These are phyloP conservation scores for Lycopodina hypogea DNA, from an alignment of 37 sponge, comb jelly and placozoan genomes.

Conservation along the genomic window DNA sequence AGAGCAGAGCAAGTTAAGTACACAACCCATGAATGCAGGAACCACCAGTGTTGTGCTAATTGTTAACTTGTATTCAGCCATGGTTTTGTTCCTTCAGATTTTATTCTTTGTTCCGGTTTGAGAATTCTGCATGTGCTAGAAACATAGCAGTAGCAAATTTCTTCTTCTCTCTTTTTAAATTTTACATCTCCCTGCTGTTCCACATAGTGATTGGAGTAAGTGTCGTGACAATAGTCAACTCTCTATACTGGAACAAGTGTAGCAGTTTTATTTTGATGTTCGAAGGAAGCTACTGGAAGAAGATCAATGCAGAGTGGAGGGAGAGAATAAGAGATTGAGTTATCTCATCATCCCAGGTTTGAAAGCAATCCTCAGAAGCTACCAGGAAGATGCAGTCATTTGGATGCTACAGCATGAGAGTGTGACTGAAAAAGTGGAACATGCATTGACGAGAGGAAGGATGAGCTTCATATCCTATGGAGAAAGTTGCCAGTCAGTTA, in stretches of 20 bases:
- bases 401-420: conserved; percentile 79
- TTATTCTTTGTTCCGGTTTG: too few species aligned
- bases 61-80: too few species aligned
- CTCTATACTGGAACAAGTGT: neutral
- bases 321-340: too few species aligned
- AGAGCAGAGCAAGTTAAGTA: too few species aligned
- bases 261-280: conserved; percentile 10
- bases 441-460: neutral
- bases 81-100: too few species aligned
- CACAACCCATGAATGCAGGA: too few species aligned
- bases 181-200: neutral
- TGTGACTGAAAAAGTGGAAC: neutral
- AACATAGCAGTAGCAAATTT: too few species aligned
- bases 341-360: conserved; percentile 1
- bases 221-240: neutral
- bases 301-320: neutral
- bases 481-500: conserved; percentile 7
- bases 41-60: too few species aligned
- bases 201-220: too few species aligned
- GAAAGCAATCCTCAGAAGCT: conserved; percentile 42
- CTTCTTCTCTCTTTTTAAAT: too few species aligned
- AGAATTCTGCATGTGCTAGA: too few species aligned
- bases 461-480: conserved; percentile 29
- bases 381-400: conserved; percentile 64
- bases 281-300: conserved; percentile 3